Evolutionary conservation across 2,113 vertebrate species (phyloP), one percentile per base, ranked within the genome.

Genomic region (Menura novaehollandiae): DNA sequence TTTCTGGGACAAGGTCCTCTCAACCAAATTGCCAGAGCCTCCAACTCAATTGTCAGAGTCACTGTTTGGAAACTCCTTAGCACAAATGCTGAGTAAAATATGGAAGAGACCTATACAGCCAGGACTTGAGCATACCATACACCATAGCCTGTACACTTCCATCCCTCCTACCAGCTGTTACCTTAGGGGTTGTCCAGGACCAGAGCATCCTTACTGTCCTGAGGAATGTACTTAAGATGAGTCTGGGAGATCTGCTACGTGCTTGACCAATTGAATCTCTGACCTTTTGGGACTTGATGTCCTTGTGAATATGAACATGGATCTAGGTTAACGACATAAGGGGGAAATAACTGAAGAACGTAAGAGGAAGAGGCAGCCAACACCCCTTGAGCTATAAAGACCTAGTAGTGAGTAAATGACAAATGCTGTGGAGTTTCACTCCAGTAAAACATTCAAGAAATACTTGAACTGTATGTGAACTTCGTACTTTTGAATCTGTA

Each of bases 381-480:
- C n/a, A 58, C 10, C 13, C 24, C 12, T 41, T 46, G 16, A 52
- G 21, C 64, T 75, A 26, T 35, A n/a, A 87, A 82, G n/a, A 68
- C 5, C 13, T 17, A 64, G 32, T 5, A 67, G 28, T 22, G 39
- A 81, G 35, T 43, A 67, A 64, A 87, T 23, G 15, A 68, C 51
- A 81, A 73, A 87, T 17, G 33, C 18, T 84, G 32, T 15, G 12
- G 67, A 68, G 39, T 63, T 73, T 93, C 49, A 76, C 17, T 72
- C 41, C 74, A 93, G 58, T 68, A 94, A 93, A 91, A 35, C 0
- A 0, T 66, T 53, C 53, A 91, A 44, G 41, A 93, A 66, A 92
- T 80, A 66, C 30, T 66, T 93, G 79, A 96, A 86, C 71, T 76
- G 26, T 1, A 0, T 37, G n/a, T 90, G 75, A 96, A 91, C 85